Evolutionary conservation across 2,113 vertebrate genomes (phyloP).

Genomic region (Phasianus colchicus): DNA sequence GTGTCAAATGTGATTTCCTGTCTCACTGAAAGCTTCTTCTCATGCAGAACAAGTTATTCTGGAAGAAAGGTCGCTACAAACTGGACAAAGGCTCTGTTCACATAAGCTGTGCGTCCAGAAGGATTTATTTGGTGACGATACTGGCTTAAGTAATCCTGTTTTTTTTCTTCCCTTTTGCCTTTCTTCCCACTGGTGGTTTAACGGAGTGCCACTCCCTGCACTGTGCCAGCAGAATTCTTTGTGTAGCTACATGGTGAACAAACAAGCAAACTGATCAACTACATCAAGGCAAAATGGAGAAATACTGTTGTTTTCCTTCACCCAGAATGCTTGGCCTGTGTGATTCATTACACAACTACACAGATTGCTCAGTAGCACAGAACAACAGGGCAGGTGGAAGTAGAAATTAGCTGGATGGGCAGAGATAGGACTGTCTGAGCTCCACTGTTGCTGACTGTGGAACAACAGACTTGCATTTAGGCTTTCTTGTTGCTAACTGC

Average conservation of each 20-base stretch:
- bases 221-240: constrained; percentile 20
- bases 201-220: not conserved
- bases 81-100: not conserved
- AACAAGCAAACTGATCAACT: constrained; percentile 33
- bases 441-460: rapidly evolving
- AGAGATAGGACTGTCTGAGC: not conserved
- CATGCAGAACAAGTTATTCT: not conserved
- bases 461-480: not conserved
- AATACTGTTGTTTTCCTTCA: constrained; percentile 18
- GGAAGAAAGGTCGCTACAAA: constrained; percentile 32
- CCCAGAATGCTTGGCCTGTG: not conserved
- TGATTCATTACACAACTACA: not conserved
- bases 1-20: not conserved
- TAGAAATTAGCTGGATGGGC: not conserved
- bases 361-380: not conserved
- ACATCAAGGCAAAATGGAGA: not conserved
- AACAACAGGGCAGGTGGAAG: not conserved
- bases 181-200: constrained; percentile 23
- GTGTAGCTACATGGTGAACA: not conserved
- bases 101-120: not conserved
- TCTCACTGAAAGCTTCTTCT: not conserved
- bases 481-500: not conserved
- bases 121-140: constrained; percentile 28
- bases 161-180: constrained; percentile 5
- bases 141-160: constrained; percentile 22